Evolutionary conservation across 1,140 invertebrate genomes (phyloP).

Genomic region (Pararge aegeria): DNA sequence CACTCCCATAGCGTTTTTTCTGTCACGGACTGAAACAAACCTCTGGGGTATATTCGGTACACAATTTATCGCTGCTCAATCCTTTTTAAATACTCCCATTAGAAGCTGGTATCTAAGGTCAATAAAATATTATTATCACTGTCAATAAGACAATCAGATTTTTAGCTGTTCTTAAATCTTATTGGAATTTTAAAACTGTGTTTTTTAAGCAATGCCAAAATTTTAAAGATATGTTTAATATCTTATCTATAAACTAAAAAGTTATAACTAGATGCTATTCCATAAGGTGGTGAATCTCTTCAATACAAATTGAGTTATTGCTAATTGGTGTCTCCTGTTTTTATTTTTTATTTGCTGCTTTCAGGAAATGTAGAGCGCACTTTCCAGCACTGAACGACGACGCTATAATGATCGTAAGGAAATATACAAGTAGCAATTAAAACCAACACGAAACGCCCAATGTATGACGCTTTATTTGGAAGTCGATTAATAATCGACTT

Average conservation of each 20-base stretch:
- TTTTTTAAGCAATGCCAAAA: too few relatives aligned
- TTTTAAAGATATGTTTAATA: too few relatives aligned
- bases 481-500: too few relatives aligned
- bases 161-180: too few relatives aligned
- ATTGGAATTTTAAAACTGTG: too few relatives aligned
- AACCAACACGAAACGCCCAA: background rate
- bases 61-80: background rate
- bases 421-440: background rate
- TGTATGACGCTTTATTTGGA: too few relatives aligned
- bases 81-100: slow-evolving; percentile 3
- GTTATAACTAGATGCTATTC: background rate
- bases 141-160: too few relatives aligned
- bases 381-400: background rate
- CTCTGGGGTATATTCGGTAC: slow-evolving; percentile 2
- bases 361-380: background rate
- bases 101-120: background rate
- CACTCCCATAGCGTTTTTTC: slow-evolving; percentile 2
- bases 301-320: background rate
- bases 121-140: too few relatives aligned
- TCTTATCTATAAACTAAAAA: too few relatives aligned
- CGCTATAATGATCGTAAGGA: background rate
- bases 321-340: slow-evolving; percentile 1
- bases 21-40: slow-evolving; percentile 11
- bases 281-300: background rate
- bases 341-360: background rate